Conservation (phyloP, 30 jellyfish, hydroid and myxozoan species). For the Pseudorhiza aurosa region DNA sequence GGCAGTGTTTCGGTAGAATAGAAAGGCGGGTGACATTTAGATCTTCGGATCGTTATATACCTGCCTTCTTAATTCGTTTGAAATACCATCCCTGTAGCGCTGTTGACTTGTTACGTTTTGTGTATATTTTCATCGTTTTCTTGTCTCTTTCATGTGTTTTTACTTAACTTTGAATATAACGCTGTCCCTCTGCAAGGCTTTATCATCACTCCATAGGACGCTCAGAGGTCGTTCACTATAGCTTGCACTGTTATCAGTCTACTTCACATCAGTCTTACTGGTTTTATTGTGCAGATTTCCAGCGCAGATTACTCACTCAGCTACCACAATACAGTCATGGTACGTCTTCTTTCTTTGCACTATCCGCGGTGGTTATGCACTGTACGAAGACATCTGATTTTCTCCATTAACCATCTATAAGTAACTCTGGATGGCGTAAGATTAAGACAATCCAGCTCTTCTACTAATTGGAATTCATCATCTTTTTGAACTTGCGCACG, state of each 20-base stretch:
- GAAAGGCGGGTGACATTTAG: constrained; percentile 20
- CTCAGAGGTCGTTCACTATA: background rate
- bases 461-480: too few species aligned
- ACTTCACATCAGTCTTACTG: background rate
- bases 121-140: background rate
- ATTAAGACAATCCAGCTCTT: too few species aligned
- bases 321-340: background rate
- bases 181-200: background rate
- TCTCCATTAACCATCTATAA: too few species aligned
- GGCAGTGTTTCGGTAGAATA: constrained; percentile 16
- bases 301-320: background rate
- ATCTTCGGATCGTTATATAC: background rate
- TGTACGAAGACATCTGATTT: too few species aligned
- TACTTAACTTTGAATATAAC: background rate
- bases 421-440: too few species aligned
- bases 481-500: too few species aligned
- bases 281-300: background rate
- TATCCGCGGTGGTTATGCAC: too few species aligned
- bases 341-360: background rate
- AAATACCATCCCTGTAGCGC: background rate
- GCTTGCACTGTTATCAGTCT: background rate
- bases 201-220: background rate
- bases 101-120: background rate
- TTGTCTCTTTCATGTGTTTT: constrained; percentile 4
- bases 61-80: background rate